phyloP scores from a whole-genome alignment of 2,888 invertebrate genomes.

The Lepidocyrtinus sp. region DNA sequence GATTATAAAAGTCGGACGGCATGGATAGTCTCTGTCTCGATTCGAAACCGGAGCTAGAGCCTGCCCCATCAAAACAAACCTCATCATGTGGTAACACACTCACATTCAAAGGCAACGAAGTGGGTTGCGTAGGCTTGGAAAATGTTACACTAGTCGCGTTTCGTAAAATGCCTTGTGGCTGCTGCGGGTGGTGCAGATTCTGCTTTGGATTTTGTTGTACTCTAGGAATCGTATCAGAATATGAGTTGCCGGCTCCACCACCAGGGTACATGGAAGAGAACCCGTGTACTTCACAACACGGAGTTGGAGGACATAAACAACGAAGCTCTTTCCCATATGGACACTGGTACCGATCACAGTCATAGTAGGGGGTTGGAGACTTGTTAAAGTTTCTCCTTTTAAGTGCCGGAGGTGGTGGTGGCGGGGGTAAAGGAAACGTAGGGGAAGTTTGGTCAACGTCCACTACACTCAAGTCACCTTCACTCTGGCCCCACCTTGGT shows the following conservation, averaged over 20 bases:
- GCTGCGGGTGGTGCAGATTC: constrained; percentile 30
- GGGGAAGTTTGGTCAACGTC: constrained; percentile 29
- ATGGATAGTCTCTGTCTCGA: constrained; percentile 65
- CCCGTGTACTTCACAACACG: constrained; percentile 63
- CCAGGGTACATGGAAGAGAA: constrained; percentile 24
- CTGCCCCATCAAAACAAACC: constrained; percentile 12
- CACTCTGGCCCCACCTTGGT: constrained; percentile 67
- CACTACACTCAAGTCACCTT: constrained; percentile 63
- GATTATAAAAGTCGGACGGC: constrained; percentile 70
- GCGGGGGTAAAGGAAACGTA: constrained; percentile 63
- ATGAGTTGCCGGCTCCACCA: constrained; percentile 28
- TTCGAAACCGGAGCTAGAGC: neutral
- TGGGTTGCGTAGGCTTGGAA: constrained; percentile 33
- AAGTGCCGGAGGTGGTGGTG: constrained; percentile 63
- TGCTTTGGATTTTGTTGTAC: constrained; percentile 25
- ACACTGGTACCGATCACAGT: constrained; percentile 64
- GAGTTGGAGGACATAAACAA: constrained; percentile 64
- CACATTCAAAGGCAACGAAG: constrained; percentile 35
- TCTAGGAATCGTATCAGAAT: constrained; percentile 46
- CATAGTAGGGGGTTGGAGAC: constrained; percentile 61
- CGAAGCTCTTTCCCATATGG: constrained; percentile 65
- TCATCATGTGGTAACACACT: neutral
- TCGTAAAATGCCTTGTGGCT: constrained; percentile 64
- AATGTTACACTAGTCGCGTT: constrained; percentile 56
- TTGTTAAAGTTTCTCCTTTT: constrained; percentile 58